Conservation (phyloP, 2,888 invertebrate genomes). For the Brachyptera risi region DNA sequence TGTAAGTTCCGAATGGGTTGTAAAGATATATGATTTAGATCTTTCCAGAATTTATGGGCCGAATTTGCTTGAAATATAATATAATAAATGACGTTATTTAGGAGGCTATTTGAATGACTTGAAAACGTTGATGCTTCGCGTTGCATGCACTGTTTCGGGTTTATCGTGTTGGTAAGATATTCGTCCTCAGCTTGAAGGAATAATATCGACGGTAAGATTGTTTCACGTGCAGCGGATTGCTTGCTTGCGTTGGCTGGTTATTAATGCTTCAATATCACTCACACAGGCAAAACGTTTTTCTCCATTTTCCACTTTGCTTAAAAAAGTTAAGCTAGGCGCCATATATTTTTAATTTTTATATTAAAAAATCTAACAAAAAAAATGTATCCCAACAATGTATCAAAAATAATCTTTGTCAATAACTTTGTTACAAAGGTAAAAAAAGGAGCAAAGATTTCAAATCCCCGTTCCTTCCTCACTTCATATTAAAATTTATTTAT, state of each 20-base stretch:
- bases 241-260: too few relatives aligned
- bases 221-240: constrained; percentile 7
- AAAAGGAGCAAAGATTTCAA: constrained; percentile 38
- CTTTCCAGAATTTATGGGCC: constrained; percentile 10
- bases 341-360: constrained; percentile 35
- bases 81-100: constrained; percentile 19
- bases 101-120: constrained; percentile 28
- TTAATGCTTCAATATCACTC: constrained; percentile 26
- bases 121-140: constrained; percentile 31
- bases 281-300: constrained; percentile 31
- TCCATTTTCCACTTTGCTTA: constrained; percentile 32
- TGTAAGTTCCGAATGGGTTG: constrained; percentile 13
- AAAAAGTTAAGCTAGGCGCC: constrained; percentile 28
- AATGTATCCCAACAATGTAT: constrained; percentile 58
- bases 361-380: constrained; percentile 52
- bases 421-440: constrained; percentile 42
- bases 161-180: constrained; percentile 28
- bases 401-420: constrained; percentile 59
- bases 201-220: background rate
- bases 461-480: constrained; percentile 38
- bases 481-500: constrained; percentile 34
- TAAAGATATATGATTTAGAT: constrained; percentile 5
- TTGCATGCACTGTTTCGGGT: constrained; percentile 26
- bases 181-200: background rate
- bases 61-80: too few relatives aligned